phyloP scores from a whole-genome alignment of 2,113 vertebrate genomes.

The Nesogale talazaci region DNA sequence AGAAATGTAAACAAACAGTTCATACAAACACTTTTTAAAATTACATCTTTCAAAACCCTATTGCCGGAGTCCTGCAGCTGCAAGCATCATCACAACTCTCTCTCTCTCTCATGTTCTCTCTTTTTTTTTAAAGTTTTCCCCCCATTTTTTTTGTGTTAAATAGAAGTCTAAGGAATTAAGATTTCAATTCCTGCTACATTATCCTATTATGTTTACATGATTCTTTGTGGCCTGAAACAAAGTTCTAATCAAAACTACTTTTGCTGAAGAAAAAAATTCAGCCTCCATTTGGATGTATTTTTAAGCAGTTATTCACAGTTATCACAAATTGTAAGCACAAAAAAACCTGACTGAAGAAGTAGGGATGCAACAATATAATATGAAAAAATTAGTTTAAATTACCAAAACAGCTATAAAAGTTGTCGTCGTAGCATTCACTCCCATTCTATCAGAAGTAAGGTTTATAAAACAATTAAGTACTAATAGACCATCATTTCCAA shows the following conservation, averaged over 20 bases:
- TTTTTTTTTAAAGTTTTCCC: conserved; percentile 50
- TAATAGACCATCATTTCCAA: conserved; percentile 78
- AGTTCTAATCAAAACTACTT: conserved; percentile 87
- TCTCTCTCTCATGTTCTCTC: conserved; percentile 71
- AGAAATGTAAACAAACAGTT: conserved; percentile 94
- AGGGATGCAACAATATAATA: conserved; percentile 92
- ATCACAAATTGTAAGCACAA: conserved; percentile 93
- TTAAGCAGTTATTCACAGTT: conserved; percentile 97
- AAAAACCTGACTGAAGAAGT: conserved; percentile 91
- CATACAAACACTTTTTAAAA: conserved; percentile 90
- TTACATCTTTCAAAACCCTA: conserved; percentile 88
- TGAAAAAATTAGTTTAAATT: conserved; percentile 84
- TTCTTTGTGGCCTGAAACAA: conserved; percentile 85
- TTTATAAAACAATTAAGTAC: conserved; percentile 81
- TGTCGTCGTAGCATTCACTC: conserved; percentile 71
- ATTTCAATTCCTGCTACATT: conserved; percentile 79
- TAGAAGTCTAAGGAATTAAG: conserved; percentile 81
- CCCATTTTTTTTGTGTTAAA: conserved; percentile 68
- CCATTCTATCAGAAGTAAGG: conserved; percentile 74
- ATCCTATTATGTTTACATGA: conserved; percentile 84
- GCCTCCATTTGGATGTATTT: conserved; percentile 90
- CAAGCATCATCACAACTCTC: conserved; percentile 80
- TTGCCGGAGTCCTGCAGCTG: conserved; percentile 88
- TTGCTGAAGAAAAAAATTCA: conserved; percentile 90
- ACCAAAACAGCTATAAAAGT: conserved; percentile 86